These are phyloP conservation scores for Epinephelus awoara DNA, from an alignment of 2,797 vertebrate genomes.

Conservation along the genomic window DNA sequence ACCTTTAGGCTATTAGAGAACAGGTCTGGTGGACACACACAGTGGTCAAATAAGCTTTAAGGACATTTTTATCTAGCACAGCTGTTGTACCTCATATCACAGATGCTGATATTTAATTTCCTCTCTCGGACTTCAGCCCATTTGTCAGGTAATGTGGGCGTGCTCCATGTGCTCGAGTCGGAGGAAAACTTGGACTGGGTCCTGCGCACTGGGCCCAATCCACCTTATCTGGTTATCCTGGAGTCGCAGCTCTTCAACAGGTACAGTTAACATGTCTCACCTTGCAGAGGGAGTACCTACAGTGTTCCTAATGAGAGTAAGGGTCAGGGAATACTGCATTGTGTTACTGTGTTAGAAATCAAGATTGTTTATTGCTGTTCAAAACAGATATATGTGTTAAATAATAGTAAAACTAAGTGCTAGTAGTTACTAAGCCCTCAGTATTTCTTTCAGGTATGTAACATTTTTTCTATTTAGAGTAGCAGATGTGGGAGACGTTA, in stretches of 20 bases:
- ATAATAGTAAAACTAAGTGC: neutral
- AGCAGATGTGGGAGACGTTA: neutral
- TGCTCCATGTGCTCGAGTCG: constrained; percentile 92
- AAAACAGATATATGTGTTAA: neutral
- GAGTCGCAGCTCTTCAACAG: constrained; percentile 90
- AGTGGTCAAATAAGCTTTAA: neutral
- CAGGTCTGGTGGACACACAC: neutral
- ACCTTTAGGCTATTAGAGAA: neutral
- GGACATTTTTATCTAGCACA: neutral
- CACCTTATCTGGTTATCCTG: constrained; percentile 94
- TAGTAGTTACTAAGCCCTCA: neutral
- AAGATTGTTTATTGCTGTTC: neutral
- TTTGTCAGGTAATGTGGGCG: constrained; percentile 92
- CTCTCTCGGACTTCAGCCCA: constrained; percentile 84
- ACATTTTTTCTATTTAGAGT: neutral
- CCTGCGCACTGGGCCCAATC: constrained; percentile 86
- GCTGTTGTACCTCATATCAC: neutral
- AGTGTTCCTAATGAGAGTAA: neutral
- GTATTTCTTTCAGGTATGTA: neutral
- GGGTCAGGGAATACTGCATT: too few relatives aligned
- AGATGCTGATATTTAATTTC: neutral
- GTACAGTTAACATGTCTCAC: constrained; percentile 72
- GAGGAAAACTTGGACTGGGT: constrained; percentile 91
- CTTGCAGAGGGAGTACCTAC: constrained; percentile 9
- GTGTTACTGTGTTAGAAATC: too few relatives aligned